Evolutionary conservation across 2,888 invertebrate genomes (phyloP).

Genomic region (Caprella mutica): DNA sequence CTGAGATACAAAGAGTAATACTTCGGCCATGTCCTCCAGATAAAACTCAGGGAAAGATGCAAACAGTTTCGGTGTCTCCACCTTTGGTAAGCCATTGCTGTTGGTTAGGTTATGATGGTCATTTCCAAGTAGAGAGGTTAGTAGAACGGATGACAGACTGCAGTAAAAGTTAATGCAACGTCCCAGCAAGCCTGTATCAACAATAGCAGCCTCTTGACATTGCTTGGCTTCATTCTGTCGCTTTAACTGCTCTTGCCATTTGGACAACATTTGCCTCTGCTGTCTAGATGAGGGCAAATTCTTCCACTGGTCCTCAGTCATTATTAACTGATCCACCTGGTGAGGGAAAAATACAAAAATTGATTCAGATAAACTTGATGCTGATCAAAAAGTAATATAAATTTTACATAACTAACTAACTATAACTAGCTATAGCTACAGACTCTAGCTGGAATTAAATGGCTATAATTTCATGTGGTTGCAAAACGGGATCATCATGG

Average conservation of each 20-base stretch:
- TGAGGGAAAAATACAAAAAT: too few relatives aligned
- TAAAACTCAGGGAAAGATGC: slow-evolving; percentile 93
- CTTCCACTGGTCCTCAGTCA: slow-evolving; percentile 70
- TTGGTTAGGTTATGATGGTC: neutral
- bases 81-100: slow-evolving; percentile 37
- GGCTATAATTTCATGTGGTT: too few relatives aligned
- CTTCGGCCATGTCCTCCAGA: slow-evolving; percentile 93
- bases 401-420: too few relatives aligned
- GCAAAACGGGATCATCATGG: too few relatives aligned
- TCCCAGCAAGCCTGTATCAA: slow-evolving; percentile 70
- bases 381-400: too few relatives aligned
- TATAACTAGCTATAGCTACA: too few relatives aligned
- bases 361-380: too few relatives aligned
- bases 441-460: too few relatives aligned
- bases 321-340: slow-evolving; percentile 58
- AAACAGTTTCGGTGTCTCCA: slow-evolving; percentile 60
- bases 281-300: slow-evolving; percentile 60
- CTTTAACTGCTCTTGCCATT: slow-evolving; percentile 79
- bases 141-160: slow-evolving; percentile 25
- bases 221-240: slow-evolving; percentile 63
- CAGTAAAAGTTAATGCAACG: slow-evolving; percentile 43
- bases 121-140: slow-evolving; percentile 13
- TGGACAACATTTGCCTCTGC: slow-evolving; percentile 68
- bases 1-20: slow-evolving; percentile 84
- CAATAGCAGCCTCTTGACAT: slow-evolving; percentile 77